phyloP scores from a whole-genome alignment of 2,797 vertebrate species.

The Anguilla megastoma region DNA sequence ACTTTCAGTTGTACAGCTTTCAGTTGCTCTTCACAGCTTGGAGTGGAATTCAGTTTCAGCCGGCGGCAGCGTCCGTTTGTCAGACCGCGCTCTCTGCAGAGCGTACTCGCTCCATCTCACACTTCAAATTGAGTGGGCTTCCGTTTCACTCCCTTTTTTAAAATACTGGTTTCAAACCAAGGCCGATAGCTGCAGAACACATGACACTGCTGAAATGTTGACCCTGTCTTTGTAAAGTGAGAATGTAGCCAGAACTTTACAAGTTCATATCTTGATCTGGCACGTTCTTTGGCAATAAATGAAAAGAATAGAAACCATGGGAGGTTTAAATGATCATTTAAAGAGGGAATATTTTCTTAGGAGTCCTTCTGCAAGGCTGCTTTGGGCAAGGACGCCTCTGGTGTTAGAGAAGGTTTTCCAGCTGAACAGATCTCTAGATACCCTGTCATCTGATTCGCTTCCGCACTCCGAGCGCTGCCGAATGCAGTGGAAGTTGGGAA shows the following conservation, averaged over 20 bases:
- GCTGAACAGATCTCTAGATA: neutral
- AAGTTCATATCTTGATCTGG: neutral
- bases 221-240: neutral
- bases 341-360: neutral
- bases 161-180: neutral
- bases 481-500: neutral
- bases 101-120: neutral
- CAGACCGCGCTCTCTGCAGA: neutral
- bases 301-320: neutral
- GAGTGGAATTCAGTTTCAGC: conserved; percentile 7
- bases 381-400: neutral
- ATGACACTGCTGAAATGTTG: neutral
- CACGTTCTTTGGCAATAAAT: neutral
- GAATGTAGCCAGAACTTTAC: neutral
- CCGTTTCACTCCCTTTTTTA: neutral
- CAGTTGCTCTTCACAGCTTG: conserved; percentile 2
- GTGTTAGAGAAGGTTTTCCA: conserved; percentile 13
- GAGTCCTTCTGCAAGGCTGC: neutral
- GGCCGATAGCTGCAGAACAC: neutral
- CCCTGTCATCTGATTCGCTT: neutral
- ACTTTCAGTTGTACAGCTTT: neutral
- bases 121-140: neutral
- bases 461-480: neutral
- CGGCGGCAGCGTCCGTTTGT: neutral
- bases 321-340: neutral